Evolutionary conservation across 2,888 invertebrate species (phyloP), one percentile per base, ranked within the genome.

Genomic region (Dolomedes plantarius): DNA sequence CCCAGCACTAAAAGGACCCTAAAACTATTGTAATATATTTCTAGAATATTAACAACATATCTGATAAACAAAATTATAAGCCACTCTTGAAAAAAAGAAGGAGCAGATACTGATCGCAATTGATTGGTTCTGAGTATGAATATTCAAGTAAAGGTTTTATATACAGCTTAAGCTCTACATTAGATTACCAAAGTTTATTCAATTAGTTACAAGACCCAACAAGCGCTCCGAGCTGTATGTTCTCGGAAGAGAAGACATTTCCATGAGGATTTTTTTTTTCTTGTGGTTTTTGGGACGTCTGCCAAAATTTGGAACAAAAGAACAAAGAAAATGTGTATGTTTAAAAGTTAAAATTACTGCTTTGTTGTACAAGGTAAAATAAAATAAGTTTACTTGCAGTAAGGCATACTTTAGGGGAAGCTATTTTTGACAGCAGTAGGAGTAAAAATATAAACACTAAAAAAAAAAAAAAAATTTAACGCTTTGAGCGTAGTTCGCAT

Each of bases 301-400:
- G 3, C 56, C 19, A 56, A 16, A 56, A 16, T 23, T 19, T 56
- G 23, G 16, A 56, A 23, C 56, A 56, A 56, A 56, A 23, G 46
- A 46, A 6, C 7, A 16, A 46, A 46, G 56, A 56, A 56, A 56
- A 56, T 23, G 23, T 23, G 23, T 56, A 56, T 23, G 56, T 56
- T 56, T 56, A 56, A 56, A 56, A 56, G 56, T 56, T 56, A 11
- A 56, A 23, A 56, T 56, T 56, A 23, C 56, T 56, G 19, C 56
- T 56, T 56, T 56, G 56, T 56, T 56, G 56, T 23, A 6, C 23
- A 23, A 56, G 19, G 56, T 23, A 56, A 23, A 56, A 56, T 56
- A 56, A 56, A 56, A 11, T 56, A 56, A 19, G 23, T 56, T 56
- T 56, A 1, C 23, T 5, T 23, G 11, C 1, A 23, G 23, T 56